These are phyloP conservation scores for Temnothorax nylanderi DNA, from an alignment of 1,140 invertebrate species.

Conservation along the genomic window DNA sequence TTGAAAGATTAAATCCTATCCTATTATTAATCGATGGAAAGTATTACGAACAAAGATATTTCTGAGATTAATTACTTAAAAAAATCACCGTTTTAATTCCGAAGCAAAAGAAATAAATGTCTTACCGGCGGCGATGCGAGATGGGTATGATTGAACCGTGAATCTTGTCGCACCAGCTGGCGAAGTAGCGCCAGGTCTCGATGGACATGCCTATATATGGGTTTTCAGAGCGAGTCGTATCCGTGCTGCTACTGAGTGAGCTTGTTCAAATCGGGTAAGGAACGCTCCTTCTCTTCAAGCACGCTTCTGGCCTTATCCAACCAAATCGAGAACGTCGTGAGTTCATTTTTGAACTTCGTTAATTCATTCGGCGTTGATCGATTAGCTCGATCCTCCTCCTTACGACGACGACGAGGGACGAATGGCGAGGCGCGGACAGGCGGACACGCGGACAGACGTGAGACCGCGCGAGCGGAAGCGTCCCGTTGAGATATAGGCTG, in stretches of 20 bases:
- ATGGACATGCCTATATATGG: constrained; percentile 97
- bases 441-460: no score
- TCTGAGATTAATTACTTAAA: not conserved
- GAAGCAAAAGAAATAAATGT: not conserved
- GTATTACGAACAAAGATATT: not conserved
- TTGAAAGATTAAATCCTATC: not conserved
- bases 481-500: no score
- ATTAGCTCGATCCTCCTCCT: no score
- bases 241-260: constrained; percentile 90
- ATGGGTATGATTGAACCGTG: constrained; percentile 96
- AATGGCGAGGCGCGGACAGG: no score
- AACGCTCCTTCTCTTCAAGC: constrained; percentile 94
- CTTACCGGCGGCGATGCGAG: constrained; percentile 94
- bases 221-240: constrained; percentile 96
- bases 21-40: not conserved
- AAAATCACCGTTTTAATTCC: not conserved
- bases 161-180: constrained; percentile 98
- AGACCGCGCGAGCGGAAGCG: no score
- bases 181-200: constrained; percentile 96
- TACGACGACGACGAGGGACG: no score
- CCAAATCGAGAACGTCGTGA: constrained; percentile 94
- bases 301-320: constrained; percentile 92
- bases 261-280: constrained; percentile 92
- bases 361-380: no score
- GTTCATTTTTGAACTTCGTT: constrained; percentile 94